These are phyloP conservation scores for Melipona quadrifasciata DNA, from an alignment of 1,140 invertebrate species.

Conservation along the genomic window DNA sequence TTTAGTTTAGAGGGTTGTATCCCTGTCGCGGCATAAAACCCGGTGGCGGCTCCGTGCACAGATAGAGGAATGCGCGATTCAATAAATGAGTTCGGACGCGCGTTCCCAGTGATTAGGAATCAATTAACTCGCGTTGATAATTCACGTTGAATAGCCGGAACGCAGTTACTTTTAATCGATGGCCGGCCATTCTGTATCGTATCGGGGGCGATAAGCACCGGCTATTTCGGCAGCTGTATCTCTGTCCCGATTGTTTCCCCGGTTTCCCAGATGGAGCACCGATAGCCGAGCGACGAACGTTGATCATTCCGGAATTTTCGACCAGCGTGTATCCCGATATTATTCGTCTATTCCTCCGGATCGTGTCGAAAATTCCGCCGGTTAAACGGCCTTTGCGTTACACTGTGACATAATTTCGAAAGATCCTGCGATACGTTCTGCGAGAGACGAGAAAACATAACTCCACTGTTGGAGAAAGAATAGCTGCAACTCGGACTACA, in stretches of 20 bases:
- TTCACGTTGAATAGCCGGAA: conserved; percentile 40
- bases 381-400: conserved; percentile 38
- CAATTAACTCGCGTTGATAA: conserved; percentile 50
- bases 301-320: conserved; percentile 47
- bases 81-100: conserved; percentile 25
- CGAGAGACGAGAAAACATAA: too few species aligned
- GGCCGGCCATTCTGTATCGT: conserved; percentile 18
- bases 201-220: conserved; percentile 45
- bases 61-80: conserved; percentile 9
- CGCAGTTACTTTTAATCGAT: conserved; percentile 53
- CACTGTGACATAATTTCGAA: not conserved
- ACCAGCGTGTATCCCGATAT: not conserved
- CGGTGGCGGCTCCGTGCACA: not conserved
- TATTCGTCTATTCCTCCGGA: conserved; percentile 43
- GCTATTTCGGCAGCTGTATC: conserved; percentile 25
- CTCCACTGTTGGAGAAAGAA: too few species aligned
- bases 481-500: too few species aligned
- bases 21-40: not conserved
- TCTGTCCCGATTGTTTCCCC: conserved; percentile 46
- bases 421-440: too few species aligned
- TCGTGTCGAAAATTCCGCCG: conserved; percentile 42
- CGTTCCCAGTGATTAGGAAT: conserved; percentile 46
- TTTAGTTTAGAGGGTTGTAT: not conserved
- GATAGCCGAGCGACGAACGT: conserved; percentile 24
- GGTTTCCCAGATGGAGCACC: conserved; percentile 33